Evolutionary conservation across 2,797 vertebrate species (phyloP), one percentile per base, ranked within the genome.

Genomic region (Varecia variegata): DNA sequence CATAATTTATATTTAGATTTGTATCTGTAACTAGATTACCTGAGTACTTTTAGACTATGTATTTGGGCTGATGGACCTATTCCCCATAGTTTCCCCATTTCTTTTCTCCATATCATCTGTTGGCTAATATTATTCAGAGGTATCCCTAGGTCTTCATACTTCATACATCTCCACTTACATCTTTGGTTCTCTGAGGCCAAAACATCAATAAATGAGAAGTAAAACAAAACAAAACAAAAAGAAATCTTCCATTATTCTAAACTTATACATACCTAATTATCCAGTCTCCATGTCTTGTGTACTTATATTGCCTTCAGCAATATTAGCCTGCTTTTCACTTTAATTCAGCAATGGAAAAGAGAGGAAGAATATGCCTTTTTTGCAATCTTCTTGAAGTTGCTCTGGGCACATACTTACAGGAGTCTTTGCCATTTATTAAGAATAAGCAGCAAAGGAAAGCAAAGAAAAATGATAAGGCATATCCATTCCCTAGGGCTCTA

Each of bases 391-490:
- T 93, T 93, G 60, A 96, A 38, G 76, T 97, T 88, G 54, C 81
- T 93, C 30, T 95, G 67, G 87, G 90, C 47, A 96, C 73, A 92
- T 82, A 84, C 74, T 95, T 92, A 90, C 3, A 77, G 62, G 86
- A 93, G 30, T 68, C 81, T 92, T 93, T 97, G 88, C 79, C 88
- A 94, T 95, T 97, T 95, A 94, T 95, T 96, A 97, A 83, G 85
- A 95, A 95, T 97, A 95, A 97, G 91, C 35, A 90, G 85, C 71
- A 97, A 93, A 96, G 67, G 54, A 90, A 97, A 96, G 50, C 68
- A 95, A 96, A 93, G 92, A 95, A 91, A 95, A 96, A 45, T 93
- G 93, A 93, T 95, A 96, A 94, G 93, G 56, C 47, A 30, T 89
- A 96, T 91, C 45, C n/a, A 87, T 84, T 80, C 90, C 85, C 79